Conservation (phyloP, 2,797 vertebrate species). For the Sciaenops ocellatus region DNA sequence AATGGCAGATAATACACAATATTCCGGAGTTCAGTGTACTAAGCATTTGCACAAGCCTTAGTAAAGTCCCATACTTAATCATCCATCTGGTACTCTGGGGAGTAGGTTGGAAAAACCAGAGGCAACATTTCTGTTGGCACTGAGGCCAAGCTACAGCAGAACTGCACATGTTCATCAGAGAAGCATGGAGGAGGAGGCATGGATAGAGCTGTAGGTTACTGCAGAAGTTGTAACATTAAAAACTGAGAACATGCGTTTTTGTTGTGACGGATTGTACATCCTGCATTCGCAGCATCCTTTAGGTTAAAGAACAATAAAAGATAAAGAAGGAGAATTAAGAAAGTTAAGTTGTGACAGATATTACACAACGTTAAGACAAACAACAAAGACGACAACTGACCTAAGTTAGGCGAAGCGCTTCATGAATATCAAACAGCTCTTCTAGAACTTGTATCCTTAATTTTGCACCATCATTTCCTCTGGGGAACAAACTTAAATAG, state of each 20-base stretch:
- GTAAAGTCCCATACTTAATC: slow-evolving; percentile 85
- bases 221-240: slow-evolving; percentile 23
- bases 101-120: slow-evolving; percentile 73
- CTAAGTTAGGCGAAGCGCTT: slow-evolving; percentile 41
- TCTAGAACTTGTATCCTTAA: slow-evolving; percentile 70
- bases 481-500: slow-evolving; percentile 80
- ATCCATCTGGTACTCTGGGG: slow-evolving; percentile 81
- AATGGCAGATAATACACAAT: slow-evolving; percentile 86
- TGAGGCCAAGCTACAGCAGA: slow-evolving; percentile 49
- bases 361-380: slow-evolving; percentile 22
- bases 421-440: slow-evolving; percentile 69
- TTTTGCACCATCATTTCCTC: slow-evolving; percentile 76
- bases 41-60: slow-evolving; percentile 81
- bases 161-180: slow-evolving; percentile 59
- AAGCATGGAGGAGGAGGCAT: slow-evolving; percentile 16
- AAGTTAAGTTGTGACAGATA: slow-evolving; percentile 23
- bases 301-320: slow-evolving; percentile 30
- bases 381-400: slow-evolving; percentile 50
- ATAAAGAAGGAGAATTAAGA: slow-evolving; percentile 18
- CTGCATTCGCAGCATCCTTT: slow-evolving; percentile 4
- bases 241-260: slow-evolving; percentile 27
- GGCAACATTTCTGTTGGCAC: slow-evolving; percentile 65
- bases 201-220: slow-evolving; percentile 10
- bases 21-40: slow-evolving; percentile 80
- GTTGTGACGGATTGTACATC: not conserved